These are phyloP conservation scores for Mesorhabditis sp. DNA, from an alignment of 2,888 invertebrate genomes.

Conservation along the genomic window DNA sequence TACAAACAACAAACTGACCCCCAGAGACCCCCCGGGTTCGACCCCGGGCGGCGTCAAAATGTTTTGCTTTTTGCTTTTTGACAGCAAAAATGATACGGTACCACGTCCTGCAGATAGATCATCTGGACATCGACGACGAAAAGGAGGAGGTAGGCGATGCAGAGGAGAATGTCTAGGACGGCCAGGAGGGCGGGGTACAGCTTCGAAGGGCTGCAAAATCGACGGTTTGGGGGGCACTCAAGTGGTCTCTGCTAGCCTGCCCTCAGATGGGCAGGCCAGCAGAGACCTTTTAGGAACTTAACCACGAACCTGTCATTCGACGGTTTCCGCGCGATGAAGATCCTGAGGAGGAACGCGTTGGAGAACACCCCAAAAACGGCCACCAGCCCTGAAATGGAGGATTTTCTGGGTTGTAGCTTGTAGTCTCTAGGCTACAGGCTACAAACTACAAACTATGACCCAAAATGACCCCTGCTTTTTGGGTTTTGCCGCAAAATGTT, in stretches of 20 bases:
- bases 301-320: conserved; percentile 17
- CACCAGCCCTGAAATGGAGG: too few species aligned
- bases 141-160: conserved; percentile 39
- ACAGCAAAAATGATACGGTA: not conserved
- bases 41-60: too few species aligned
- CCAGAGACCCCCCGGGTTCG: too few species aligned
- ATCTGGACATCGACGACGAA: conserved; percentile 46
- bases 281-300: not conserved
- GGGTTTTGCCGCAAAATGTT: too few species aligned
- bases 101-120: conserved; percentile 37
- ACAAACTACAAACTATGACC: too few species aligned
- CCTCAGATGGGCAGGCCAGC: too few species aligned
- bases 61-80: too few species aligned
- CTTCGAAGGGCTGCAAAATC: conserved; percentile 29
- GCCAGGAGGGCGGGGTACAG: conserved; percentile 42
- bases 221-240: not conserved
- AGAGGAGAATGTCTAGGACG: conserved; percentile 38
- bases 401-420: too few species aligned
- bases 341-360: conserved; percentile 35
- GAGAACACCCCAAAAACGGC: conserved; percentile 20
- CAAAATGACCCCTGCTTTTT: too few species aligned
- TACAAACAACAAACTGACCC: too few species aligned
- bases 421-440: too few species aligned
- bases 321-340: conserved; percentile 32
- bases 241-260: too few species aligned